Base-by-base conservation (phyloP, 2,797 vertebrate genomes). In the Bryconaethiops microstoma region DNA sequence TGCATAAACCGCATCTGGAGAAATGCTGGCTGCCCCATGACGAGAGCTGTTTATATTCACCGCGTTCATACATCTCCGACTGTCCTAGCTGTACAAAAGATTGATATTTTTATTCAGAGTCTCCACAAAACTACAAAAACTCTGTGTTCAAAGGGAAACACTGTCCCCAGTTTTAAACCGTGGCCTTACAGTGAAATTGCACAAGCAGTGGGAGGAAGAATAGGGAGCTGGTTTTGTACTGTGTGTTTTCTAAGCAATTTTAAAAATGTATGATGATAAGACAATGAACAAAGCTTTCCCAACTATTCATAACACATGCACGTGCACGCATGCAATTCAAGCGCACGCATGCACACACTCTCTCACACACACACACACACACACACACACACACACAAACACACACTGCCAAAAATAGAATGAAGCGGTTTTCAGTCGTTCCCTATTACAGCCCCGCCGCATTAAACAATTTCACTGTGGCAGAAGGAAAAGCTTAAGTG, bases 401-500 rank as follows among this genome's bases (percentile, higher is more conserved):
- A 25, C 59, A 55, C 57, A 59, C 5, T 16, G 50, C 68, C 63
- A 80, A 79, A 29, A 83, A 83, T 55, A 82, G 60, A 80, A 48
- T 59, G 57, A 50, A 76, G 74, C 52, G 60, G 40, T 65, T 71
- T 45, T 65, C 60, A 79, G 57, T 23, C 35, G 52, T 62, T 72
- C 42, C 77, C 59, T 75, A 40, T 60, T 48, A 76, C 21, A 17
- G 69, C 67, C 52, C 29, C 5, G 19, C 48, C 65, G 55, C 54
- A 62, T 72, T 85, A 76, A 76, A 83, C 35, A 40, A 79, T 76
- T 60, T 70, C n/a, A 23, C 39, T 57, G 48, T 69, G 73, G 45
- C 74, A 75, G 12, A 62, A 74, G 70, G 63, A 50, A 73, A 64
- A 74, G 63, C 45, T 48, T 63, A 67, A 77, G 50, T 76, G 65